Base-by-base conservation (phyloP, 2,797 vertebrate genomes). In the Anabas testudineus region DNA sequence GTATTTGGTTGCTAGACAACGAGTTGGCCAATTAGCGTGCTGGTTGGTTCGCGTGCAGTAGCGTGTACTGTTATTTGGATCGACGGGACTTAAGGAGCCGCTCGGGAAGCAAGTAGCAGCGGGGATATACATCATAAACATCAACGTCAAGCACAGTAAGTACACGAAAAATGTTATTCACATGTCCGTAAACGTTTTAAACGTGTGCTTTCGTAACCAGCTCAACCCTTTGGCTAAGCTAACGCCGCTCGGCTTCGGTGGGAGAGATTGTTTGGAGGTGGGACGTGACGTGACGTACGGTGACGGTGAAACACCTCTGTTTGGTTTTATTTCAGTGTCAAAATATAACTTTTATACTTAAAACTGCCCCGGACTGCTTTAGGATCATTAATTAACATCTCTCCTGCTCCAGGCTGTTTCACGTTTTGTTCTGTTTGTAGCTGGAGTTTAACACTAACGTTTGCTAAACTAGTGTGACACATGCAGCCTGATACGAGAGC, bases 1-100 rank as follows among this genome's bases (percentile, higher is more conserved):
- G 71, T 87, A 28, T 77, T 92, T 55, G 74, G 90, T 93, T 93
- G 90, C 92, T 86, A 79, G 79, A 83, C 92, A 90, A 92, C 93
- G 63, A 42, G 2, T 43, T 46, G 26, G 42, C 93, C 91, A 93
- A 90, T 91, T 34, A 72, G 78, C 59, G 56, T 5, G 58, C 57
- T 62, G 83, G 26, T 88, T 87, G 68, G 66, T 57, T 37, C 57
- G 74, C 47, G 53, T 49, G 51, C 9, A 7, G 19, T 19, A 15
- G 58, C 28, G 13, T 64, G 34, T 13, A 0, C 57, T 54, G 61
- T 58, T 53, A 53, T 47, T 47, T 3, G 28, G 48, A 59, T 53
- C 5, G 47, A 64, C 61, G 5, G 13, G 68, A 43, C 39, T 64
- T 36, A 2, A 15, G 12, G 56, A 65, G 30, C 49, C 54, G 46